Evolutionary conservation across 2,888 invertebrate species (phyloP), one percentile per base, ranked within the genome.

Genomic region (Homarus gammarus): DNA sequence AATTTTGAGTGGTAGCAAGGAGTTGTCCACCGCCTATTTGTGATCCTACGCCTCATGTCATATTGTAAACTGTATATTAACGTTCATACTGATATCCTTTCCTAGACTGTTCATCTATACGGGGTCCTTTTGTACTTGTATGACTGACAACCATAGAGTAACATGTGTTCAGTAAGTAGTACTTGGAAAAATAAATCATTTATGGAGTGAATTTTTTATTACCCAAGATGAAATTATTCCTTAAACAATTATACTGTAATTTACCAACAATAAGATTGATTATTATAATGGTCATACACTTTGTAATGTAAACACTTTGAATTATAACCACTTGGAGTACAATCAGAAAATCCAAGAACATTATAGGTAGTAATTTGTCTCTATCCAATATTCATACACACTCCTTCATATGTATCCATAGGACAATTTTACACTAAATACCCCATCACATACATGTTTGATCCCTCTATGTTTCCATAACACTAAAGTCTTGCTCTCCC

Each of bases 131-230:
- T 87, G 72, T 81, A 81, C 82, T 82, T 82, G 87, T 82, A 87
- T 82, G 64, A 82, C 87, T 87, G 81, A 73, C 82, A 73, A 73
- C 70, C 72, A 38, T 72, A 61, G 73, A 82, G 64, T 75, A 87
- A 82, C 78, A 81, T 81, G 87, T 87, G 87, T 87, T 87, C 73
- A 44, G 73, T 81, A 87, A 87, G 81, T 82, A 86, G 86, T 73
- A 40, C 40, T 70, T 82, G 82, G 87, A 73, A 70, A n/a, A 86
- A 87, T 81, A 73, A 82, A 87, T 75, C 56, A 27, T 61, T 84
- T 36, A 70, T 70, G 36, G 73, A 73, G 18, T 27, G 15, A 5
- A 15, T n/a, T 49, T 33, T 33, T 40, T 5, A 78, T 49, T 78
- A 49, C 31, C 78, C 31, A 49, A 18, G 33, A 3, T 44, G 6